These are phyloP conservation scores for Mesitornis unicolor DNA, from an alignment of 2,113 vertebrate species.

Conservation along the genomic window DNA sequence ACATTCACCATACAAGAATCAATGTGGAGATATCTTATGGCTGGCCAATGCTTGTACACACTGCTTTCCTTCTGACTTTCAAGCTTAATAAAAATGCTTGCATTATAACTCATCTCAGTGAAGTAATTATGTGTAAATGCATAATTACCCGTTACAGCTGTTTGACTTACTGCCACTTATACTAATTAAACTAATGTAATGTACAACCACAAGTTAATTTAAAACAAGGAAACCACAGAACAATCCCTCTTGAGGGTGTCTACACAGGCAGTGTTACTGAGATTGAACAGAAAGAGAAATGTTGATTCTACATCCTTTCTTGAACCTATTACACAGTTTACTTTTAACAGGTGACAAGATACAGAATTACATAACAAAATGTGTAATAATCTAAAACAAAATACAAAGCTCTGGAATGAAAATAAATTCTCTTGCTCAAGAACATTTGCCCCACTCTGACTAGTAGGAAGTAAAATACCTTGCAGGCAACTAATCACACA, in stretches of 20 bases:
- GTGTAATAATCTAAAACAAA: neutral
- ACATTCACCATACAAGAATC: neutral
- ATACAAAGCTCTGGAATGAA: neutral
- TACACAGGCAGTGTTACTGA: neutral
- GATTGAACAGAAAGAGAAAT: neutral
- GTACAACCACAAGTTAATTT: constrained; percentile 13
- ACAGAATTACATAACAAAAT: neutral
- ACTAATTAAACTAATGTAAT: constrained; percentile 15
- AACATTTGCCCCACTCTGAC: neutral
- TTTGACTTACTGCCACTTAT: constrained; percentile 21
- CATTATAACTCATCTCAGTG: neutral
- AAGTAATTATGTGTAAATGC: constrained; percentile 41
- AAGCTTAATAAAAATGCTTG: neutral
- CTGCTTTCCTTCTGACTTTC: neutral
- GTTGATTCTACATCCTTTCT: neutral
- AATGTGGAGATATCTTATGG: neutral
- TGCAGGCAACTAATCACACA: neutral
- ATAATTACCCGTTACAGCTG: constrained; percentile 4
- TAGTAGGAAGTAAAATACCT: neutral
- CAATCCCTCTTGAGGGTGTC: neutral
- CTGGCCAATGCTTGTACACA: neutral
- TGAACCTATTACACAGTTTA: neutral
- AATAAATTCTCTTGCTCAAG: neutral
- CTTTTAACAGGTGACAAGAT: neutral
- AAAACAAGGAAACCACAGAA: neutral